These are phyloP conservation scores for Agriopis aurantiaria DNA, from an alignment of 2,888 invertebrate genomes.

Conservation along the genomic window DNA sequence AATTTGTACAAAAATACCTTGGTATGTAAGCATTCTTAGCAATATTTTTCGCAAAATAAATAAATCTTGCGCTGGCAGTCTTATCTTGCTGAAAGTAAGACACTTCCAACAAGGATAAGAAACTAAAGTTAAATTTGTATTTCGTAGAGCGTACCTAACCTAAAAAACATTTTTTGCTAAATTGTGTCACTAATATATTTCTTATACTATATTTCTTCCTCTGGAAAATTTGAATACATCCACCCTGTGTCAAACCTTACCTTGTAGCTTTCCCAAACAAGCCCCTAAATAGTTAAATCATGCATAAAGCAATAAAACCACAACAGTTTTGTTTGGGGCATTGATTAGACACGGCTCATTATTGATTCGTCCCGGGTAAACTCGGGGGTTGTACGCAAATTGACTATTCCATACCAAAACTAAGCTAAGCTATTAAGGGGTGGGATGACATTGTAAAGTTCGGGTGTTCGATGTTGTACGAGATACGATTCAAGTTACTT, in stretches of 20 bases:
- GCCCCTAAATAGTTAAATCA: constrained; percentile 40
- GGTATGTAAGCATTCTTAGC: background rate
- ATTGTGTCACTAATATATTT: too few species aligned
- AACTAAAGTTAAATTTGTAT: constrained; percentile 4
- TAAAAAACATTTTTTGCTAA: too few species aligned
- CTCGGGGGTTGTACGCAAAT: constrained; percentile 59
- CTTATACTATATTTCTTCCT: background rate
- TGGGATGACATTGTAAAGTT: constrained; percentile 17
- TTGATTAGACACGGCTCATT: constrained; percentile 68
- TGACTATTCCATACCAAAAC: constrained; percentile 37
- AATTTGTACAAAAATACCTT: background rate
- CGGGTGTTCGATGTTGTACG: background rate
- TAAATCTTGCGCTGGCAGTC: constrained; percentile 21
- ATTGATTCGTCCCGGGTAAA: constrained; percentile 61
- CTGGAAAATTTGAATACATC: background rate
- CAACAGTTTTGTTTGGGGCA: constrained; percentile 55
- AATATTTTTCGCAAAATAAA: constrained; percentile 16
- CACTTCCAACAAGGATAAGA: constrained; percentile 13
- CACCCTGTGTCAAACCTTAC: background rate
- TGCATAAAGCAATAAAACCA: constrained; percentile 46
- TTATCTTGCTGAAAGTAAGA: constrained; percentile 29
- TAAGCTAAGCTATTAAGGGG: constrained; percentile 19
- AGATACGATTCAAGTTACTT: constrained; percentile 4
- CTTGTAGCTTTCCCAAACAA: constrained; percentile 10
- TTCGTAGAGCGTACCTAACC: background rate